Percentiles rank a stretch among this genome's conserved stretches.
Conservation (phyloP, 2,797 vertebrate species). For the Lepus townsendii region DNA sequence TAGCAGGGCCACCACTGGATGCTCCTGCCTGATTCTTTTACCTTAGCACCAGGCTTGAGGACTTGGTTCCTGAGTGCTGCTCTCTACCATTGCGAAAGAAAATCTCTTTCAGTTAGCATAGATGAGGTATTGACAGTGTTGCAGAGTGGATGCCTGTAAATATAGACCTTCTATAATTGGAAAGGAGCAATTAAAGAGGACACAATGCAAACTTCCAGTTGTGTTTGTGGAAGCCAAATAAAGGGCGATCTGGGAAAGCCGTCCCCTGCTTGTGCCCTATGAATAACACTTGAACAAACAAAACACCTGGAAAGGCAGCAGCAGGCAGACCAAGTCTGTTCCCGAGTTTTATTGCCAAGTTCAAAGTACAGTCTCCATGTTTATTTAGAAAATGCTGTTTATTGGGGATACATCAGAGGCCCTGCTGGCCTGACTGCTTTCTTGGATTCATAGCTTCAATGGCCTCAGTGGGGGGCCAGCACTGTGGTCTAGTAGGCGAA, state of each 20-base stretch:
- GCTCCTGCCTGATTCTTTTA: not conserved
- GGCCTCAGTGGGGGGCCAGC: not conserved
- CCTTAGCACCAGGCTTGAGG: not conserved
- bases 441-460: not conserved
- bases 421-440: not conserved
- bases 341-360: not conserved
- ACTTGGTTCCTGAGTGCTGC: not conserved
- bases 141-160: slow-evolving; percentile 8
- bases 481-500: too few species aligned
- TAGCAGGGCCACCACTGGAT: not conserved
- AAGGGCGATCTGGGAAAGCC: not conserved
- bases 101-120: slow-evolving; percentile 38
- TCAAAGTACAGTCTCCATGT: not conserved
- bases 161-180: slow-evolving; percentile 2
- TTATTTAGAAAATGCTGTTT: not conserved
- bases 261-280: not conserved
- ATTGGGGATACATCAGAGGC: not conserved
- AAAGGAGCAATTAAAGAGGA: slow-evolving; percentile 37
- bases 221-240: not conserved
- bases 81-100: not conserved
- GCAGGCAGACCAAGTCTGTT: not conserved
- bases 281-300: not conserved
- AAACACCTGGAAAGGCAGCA: not conserved
- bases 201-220: not conserved
- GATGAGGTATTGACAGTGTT: not conserved